Percentiles rank a stretch among this genome's conserved stretches.
These are phyloP conservation scores for Notodonta dromedarius DNA, from an alignment of 2,888 invertebrate species.

Conservation along the genomic window DNA sequence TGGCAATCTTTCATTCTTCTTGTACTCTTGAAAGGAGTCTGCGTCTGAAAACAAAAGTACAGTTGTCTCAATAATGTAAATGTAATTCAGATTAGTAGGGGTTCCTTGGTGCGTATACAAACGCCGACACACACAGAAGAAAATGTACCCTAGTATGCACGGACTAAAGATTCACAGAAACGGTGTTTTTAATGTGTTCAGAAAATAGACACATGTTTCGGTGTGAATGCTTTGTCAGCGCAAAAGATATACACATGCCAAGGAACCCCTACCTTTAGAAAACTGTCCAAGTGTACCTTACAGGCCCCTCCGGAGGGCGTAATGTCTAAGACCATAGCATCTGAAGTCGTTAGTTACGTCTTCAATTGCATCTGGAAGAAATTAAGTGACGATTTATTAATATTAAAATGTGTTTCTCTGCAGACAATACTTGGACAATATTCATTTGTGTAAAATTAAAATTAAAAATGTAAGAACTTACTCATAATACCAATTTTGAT, in stretches of 20 bases:
- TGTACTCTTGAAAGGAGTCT: conserved; percentile 88
- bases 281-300: conserved; percentile 50
- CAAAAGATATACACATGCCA: no score
- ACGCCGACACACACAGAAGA: no score
- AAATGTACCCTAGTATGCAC: no score
- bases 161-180: no score
- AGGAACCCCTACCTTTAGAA: conserved; percentile 6
- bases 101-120: no score
- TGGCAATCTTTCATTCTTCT: conserved; percentile 67
- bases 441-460: not conserved
- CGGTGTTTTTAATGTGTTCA: no score
- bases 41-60: conserved; percentile 80
- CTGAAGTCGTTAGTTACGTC: conserved; percentile 50
- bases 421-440: conserved; percentile 8
- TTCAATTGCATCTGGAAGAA: conserved; percentile 58
- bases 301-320: conserved; percentile 36
- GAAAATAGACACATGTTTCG: no score
- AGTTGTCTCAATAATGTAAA: not conserved
- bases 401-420: not conserved
- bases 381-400: conserved; percentile 18
- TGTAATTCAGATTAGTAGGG: no score
- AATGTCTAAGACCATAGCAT: conserved; percentile 43
- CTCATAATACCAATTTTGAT: no score
- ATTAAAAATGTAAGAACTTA: not conserved
- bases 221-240: no score